These are phyloP conservation scores for Fragum fragum DNA, from an alignment of 2,888 invertebrate species.

Conservation along the genomic window DNA sequence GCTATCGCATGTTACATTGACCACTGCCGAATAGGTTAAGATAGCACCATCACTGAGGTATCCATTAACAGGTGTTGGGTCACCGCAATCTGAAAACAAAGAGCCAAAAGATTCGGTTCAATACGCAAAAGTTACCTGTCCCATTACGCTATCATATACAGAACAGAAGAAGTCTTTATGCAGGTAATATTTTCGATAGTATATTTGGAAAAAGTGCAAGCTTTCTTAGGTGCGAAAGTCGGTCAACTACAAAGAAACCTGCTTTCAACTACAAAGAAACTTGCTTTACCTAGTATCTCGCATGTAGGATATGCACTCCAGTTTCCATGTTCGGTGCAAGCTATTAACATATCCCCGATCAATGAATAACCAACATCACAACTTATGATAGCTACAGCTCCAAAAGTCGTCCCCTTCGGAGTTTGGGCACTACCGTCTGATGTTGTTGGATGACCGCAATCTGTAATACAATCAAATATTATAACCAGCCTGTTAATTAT, in stretches of 20 bases:
- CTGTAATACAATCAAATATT: neutral
- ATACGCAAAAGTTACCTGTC: too few relatives aligned
- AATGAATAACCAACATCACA: slow-evolving; percentile 32
- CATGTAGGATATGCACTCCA: slow-evolving; percentile 29
- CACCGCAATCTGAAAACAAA: slow-evolving; percentile 19
- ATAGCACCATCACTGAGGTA: neutral
- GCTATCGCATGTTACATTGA: slow-evolving; percentile 27
- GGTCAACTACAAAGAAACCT: too few relatives aligned
- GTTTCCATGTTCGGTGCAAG: slow-evolving; percentile 12
- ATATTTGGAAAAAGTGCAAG: too few relatives aligned
- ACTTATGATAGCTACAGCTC: neutral
- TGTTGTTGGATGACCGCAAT: slow-evolving; percentile 28
- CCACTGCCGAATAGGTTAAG: slow-evolving; percentile 27
- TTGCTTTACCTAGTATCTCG: neutral
- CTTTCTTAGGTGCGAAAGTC: too few relatives aligned
- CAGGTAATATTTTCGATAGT: too few relatives aligned
- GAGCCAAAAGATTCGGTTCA: neutral
- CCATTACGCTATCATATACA: too few relatives aligned
- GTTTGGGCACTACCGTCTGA: neutral
- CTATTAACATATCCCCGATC: neutral
- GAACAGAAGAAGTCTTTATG: too few relatives aligned
- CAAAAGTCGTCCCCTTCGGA: neutral
- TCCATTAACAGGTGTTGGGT: slow-evolving; percentile 13
- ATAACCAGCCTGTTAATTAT: too few relatives aligned
- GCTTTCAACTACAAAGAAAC: too few relatives aligned